These are phyloP conservation scores for Ommatoiulus sabulosus DNA, from an alignment of 2,888 invertebrate species.

Conservation along the genomic window DNA sequence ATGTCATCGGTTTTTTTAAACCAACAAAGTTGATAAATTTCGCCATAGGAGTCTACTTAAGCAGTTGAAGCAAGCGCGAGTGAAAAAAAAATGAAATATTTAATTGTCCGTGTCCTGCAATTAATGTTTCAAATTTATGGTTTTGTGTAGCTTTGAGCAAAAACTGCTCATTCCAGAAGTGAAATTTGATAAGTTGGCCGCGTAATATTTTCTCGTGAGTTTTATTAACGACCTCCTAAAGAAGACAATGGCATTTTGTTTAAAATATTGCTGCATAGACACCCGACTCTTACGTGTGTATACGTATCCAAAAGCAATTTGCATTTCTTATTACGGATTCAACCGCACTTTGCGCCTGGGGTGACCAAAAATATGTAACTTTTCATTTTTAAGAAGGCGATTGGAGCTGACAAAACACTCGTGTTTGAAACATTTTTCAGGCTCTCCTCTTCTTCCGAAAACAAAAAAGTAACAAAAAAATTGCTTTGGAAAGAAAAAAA, in stretches of 20 bases:
- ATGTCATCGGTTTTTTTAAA: not conserved
- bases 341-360: constrained; percentile 40
- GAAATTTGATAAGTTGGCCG: constrained; percentile 13
- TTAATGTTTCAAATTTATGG: constrained; percentile 40
- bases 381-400: constrained; percentile 16
- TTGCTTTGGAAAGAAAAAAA: not conserved
- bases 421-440: not conserved
- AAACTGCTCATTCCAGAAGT: not conserved
- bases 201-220: not conserved
- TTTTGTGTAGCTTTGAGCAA: not conserved
- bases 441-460: constrained; percentile 7
- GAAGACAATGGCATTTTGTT: constrained; percentile 43
- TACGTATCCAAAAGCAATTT: constrained; percentile 22
- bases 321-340: constrained; percentile 31
- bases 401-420: constrained; percentile 16
- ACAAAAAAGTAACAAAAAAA: not conserved
- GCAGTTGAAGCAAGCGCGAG: not conserved
- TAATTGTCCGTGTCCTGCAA: constrained; percentile 6
- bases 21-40: not conserved
- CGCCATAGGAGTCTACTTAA: not conserved
- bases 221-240: constrained; percentile 26
- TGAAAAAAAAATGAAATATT: not conserved
- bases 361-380: constrained; percentile 42
- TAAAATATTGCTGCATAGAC: constrained; percentile 21
- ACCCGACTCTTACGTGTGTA: constrained; percentile 15